These are phyloP conservation scores for Torymus tubicola DNA, from an alignment of 2,888 invertebrate species.

Conservation along the genomic window DNA sequence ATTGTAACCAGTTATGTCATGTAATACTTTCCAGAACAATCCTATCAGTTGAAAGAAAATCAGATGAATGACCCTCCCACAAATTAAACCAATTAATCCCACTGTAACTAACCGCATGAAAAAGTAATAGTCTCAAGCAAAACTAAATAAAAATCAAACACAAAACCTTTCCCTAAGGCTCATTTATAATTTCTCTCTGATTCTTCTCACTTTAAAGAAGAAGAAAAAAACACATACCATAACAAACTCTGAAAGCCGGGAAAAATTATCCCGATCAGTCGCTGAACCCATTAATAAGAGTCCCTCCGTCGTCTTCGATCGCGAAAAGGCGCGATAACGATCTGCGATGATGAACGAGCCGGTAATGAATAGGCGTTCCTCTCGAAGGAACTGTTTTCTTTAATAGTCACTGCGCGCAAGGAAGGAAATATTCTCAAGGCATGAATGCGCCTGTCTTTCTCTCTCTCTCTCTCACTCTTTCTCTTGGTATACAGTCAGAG, in stretches of 20 bases:
- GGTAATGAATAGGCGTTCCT: slow-evolving; percentile 27
- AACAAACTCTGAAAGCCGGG: neutral
- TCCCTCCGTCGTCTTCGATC: neutral
- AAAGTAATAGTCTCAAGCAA: neutral
- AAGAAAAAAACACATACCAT: too few relatives aligned
- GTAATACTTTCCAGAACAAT: too few relatives aligned
- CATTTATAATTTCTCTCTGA: neutral
- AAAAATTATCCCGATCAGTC: slow-evolving; percentile 29
- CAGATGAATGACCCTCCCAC: too few relatives aligned
- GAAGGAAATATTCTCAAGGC: slow-evolving; percentile 9
- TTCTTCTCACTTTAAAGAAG: neutral
- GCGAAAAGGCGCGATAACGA: slow-evolving; percentile 33
- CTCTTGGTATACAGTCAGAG: too few relatives aligned
- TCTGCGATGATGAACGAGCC: slow-evolving; percentile 40
- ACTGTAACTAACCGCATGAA: neutral
- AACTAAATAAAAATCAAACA: neutral
- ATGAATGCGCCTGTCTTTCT: neutral
- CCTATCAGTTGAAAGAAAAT: too few relatives aligned
- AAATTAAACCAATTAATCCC: slow-evolving; percentile 12
- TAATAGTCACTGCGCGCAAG: neutral
- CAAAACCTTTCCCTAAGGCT: neutral
- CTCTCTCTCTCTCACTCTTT: too few relatives aligned
- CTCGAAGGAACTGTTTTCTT: slow-evolving; percentile 8
- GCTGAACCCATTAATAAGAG: slow-evolving; percentile 43
- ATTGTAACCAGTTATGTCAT: too few relatives aligned